phyloP scores from a whole-genome alignment of 2,888 invertebrate genomes.

The Hypselothyrea guttata region DNA sequence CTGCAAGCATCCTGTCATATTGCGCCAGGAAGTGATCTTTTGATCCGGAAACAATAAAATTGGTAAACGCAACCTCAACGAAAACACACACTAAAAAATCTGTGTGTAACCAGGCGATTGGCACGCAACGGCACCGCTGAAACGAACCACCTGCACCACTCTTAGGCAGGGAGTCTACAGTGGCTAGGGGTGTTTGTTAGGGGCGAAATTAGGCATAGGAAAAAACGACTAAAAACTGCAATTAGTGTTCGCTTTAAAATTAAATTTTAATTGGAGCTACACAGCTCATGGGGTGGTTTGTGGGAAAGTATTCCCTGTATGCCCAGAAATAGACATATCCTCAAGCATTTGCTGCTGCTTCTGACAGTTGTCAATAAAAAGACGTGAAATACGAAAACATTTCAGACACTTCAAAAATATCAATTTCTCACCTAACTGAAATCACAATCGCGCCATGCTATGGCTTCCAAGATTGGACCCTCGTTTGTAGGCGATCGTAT shows the following conservation, averaged over 20 bases:
- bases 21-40: slow-evolving; percentile 80
- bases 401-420: slow-evolving; percentile 54
- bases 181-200: slow-evolving; percentile 17
- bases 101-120: slow-evolving; percentile 53
- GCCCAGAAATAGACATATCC: slow-evolving; percentile 48
- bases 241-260: slow-evolving; percentile 69
- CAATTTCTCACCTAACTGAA: slow-evolving; percentile 62
- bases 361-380: slow-evolving; percentile 67
- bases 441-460: slow-evolving; percentile 45
- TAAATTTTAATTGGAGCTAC: slow-evolving; percentile 64
- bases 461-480: slow-evolving; percentile 52
- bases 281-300: slow-evolving; percentile 35
- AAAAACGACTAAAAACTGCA: slow-evolving; percentile 42
- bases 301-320: slow-evolving; percentile 43
- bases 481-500: slow-evolving; percentile 53
- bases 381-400: slow-evolving; percentile 25
- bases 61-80: slow-evolving; percentile 49
- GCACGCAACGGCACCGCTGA: slow-evolving; percentile 62
- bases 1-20: slow-evolving; percentile 74
- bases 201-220: slow-evolving; percentile 40
- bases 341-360: slow-evolving; percentile 6
- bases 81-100: slow-evolving; percentile 53
- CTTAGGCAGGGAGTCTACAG: not conserved
- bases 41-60: slow-evolving; percentile 81
- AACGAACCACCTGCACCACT: slow-evolving; percentile 70